Evolutionary conservation across 2,797 vertebrate genomes (phyloP), one percentile per base, ranked within the genome.

Genomic region (Anguilla marmorata): DNA sequence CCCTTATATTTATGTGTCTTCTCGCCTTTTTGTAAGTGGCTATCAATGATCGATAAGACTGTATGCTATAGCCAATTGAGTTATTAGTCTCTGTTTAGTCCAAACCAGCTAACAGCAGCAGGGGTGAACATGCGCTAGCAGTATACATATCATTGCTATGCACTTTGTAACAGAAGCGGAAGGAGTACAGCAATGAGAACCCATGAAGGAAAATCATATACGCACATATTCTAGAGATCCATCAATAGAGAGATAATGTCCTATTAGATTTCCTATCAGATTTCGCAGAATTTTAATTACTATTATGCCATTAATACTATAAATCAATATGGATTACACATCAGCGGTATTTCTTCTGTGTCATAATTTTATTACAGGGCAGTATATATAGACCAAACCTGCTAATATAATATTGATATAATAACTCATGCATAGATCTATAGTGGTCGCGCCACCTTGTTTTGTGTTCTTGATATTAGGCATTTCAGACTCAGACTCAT

Each of bases 351-450:
- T 84, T 66, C 7, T 56, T 84, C 52, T 54, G 63, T 79, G 83
- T 72, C 88, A 87, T 66, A 84, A 50, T 80, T 83, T 4, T 84
- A 74, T 85, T 87, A 74, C 56, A 80, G 82, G 88, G 82, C 86
- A 80, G 88, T 82, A 88, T 79, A 87, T 79, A 88, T 72, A 52
- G 82, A 63, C 74, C 56, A 21, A 89, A 52, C 85, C 88, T 84
- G 85, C 58, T 84, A 84, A 87, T 33, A 60, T 84, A 84, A 87
- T 79, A 87, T 76, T 89, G 85, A 82, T 52, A 45, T n/a, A 58
- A 86, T 82, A 45, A 86, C 24, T 87, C 89, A 89, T 89, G 89
- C 89, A 90, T 87, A 90, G 89, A 60, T 90, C 66, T 27, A 6
- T 66, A 89, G 79, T 74, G 79, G 88, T 60, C 52, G 16, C 27